Conservation (phyloP, 2,888 invertebrate species). For the Spisula solida region DNA sequence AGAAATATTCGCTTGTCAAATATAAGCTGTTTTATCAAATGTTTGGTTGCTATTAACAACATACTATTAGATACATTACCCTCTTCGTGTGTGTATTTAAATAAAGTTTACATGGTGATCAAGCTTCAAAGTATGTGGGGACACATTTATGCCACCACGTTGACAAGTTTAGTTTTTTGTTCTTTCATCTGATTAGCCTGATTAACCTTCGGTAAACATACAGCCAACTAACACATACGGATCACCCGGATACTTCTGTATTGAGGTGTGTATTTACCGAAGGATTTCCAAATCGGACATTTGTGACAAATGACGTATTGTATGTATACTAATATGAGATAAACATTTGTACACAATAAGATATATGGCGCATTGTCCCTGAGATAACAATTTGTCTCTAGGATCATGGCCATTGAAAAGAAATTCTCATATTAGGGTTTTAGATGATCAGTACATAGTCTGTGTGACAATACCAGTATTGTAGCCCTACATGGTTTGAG, state of each 20-base stretch:
- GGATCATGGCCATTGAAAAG: neutral
- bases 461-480: neutral
- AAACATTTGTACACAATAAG: slow-evolving; percentile 5
- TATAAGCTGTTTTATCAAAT: no score
- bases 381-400: slow-evolving; percentile 21
- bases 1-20: no score
- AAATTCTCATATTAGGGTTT: neutral
- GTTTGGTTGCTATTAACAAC: no score
- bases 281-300: slow-evolving; percentile 34
- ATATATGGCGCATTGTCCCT: neutral
- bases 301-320: slow-evolving; percentile 43
- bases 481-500: neutral
- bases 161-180: neutral
- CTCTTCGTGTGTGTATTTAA: no score
- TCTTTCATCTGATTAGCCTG: slow-evolving; percentile 29
- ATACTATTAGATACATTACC: no score
- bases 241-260: slow-evolving; percentile 5
- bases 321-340: slow-evolving; percentile 24
- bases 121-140: neutral
- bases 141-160: neutral
- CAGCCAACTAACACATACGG: neutral
- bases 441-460: neutral
- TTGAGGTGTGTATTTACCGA: slow-evolving; percentile 37
- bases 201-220: slow-evolving; percentile 25
- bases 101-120: neutral